Evolutionary conservation across 2,888 invertebrate species (phyloP), one percentile per base, ranked within the genome.

Genomic region (Ophion costatus): DNA sequence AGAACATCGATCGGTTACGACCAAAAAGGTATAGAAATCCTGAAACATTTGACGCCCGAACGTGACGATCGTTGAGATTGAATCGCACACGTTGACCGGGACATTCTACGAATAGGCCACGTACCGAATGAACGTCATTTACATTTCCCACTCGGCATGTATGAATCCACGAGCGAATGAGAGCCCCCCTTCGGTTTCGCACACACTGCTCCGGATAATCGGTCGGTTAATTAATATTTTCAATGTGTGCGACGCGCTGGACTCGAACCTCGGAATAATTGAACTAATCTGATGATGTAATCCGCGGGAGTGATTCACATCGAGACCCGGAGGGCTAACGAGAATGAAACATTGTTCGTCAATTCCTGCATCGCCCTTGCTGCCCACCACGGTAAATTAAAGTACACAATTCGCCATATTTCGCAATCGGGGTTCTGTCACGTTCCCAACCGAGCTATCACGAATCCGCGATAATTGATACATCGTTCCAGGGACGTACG

Each of bases 211-310:
- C 61, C 56, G 75, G 83, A 87, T 87, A 84, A 87, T 87, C 85
- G 85, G 66, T 69, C 67, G 69, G 82, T 85, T 87, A 86, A 87
- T 87, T 85, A 86, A 85, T 86, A 86, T 86, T 83, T 84, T 86
- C 88, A 86, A 79, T 84, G 84, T 83, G 82, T 67, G 74, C 59
- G 76, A 61, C 70, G 71, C 73, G 74, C 64, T 42, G 24, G 76
- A 61, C 24, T 70, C 45, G 67, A 59, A 64, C 76, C 74, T 73
- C 42, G 57, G 78, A 80, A 74, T 85, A 80, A 82, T 85, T 85
- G 69, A 77, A 85, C 76, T 85, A 80, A 85, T 80, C 85, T 77
- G 64, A 76, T 74, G 33, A 69, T 82, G 85, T 85, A 77, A 82
- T 80, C 80, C 85, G 64, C 57, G 45, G n/a, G 75, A 67, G 71